Evolutionary conservation across 2,888 invertebrate genomes (phyloP), one percentile per base, ranked within the genome.

Genomic region (Sepioteuthis lessoniana): DNA sequence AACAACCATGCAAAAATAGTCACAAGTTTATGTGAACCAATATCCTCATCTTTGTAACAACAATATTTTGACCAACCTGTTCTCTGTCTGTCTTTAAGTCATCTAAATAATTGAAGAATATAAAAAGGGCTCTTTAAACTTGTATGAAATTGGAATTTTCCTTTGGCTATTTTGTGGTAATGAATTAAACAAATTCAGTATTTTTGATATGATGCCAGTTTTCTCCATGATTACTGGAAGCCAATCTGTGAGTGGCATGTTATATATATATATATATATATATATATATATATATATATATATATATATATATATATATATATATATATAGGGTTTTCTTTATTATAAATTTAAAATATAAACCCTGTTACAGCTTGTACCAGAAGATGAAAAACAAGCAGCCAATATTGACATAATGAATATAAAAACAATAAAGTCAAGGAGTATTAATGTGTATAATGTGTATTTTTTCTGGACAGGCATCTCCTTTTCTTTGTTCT

Each of bases 251-350:
- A 46, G 5, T 46, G 46, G n/a, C n/a, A n/a, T n/a, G n/a, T n/a
- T n/a, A n/a, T n/a, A n/a, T n/a, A n/a, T n/a, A n/a, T n/a, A n/a
- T n/a, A n/a, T n/a, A n/a, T n/a, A n/a, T n/a, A n/a, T n/a, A n/a
- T n/a, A n/a, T n/a, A n/a, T n/a, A n/a, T n/a, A n/a, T n/a, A n/a
- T n/a, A n/a, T n/a, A n/a, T n/a, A n/a, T n/a, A n/a, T n/a, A n/a
- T n/a, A n/a, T n/a, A n/a, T n/a, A n/a, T n/a, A n/a, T 91, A 38
- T 91, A 91, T 91, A 91, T 91, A 91, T 91, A 91, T 37, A 91
- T 91, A 91, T 91, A 91, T 91, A 91, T 91, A 37, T 37, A 91
- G 76, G 35, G 35, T 35, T n/a, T 76, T n/a, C 28, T 76, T 76
- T 35, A 13, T 76, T 0, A 76, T 76, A 13, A n/a, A 10, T 35